Conservation (phyloP, 2,888 invertebrate genomes). For the Oeneis ivallda region DNA sequence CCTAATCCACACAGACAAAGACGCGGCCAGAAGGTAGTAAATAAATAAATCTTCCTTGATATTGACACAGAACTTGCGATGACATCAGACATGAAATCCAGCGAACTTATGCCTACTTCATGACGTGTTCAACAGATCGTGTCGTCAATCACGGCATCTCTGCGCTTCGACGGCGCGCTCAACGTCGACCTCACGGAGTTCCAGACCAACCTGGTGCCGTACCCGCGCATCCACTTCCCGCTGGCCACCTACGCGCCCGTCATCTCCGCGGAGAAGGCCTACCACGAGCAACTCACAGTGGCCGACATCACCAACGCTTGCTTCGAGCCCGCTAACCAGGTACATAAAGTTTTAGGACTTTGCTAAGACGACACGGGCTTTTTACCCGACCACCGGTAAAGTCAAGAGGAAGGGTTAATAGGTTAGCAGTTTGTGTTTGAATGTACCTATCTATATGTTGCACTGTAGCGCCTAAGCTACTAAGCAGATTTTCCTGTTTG, state of each 20-base stretch:
- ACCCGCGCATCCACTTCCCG: conserved; percentile 97
- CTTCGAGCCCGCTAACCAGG: conserved; percentile 96
- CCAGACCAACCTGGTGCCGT: conserved; percentile 96
- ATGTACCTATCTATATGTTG: too few species aligned
- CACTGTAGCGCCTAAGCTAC: too few species aligned
- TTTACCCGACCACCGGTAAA: too few species aligned
- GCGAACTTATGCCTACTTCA: background rate
- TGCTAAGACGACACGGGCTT: too few species aligned
- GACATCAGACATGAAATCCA: background rate
- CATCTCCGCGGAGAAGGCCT: conserved; percentile 95
- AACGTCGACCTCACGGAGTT: conserved; percentile 97
- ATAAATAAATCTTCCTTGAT: background rate
- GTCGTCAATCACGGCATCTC: conserved; percentile 95
- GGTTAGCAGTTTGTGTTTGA: too few species aligned
- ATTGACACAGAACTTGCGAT: too few species aligned
- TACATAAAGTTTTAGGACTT: conserved; percentile 33
- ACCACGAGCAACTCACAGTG: conserved; percentile 94
- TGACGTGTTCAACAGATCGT: conserved; percentile 85
- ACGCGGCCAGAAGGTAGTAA: too few species aligned
- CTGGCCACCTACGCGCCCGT: conserved; percentile 95
- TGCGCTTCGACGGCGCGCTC: conserved; percentile 94
- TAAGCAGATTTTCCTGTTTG: too few species aligned
- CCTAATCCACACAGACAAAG: too few species aligned
- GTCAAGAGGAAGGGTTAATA: too few species aligned
- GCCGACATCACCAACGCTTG: conserved; percentile 97